phyloP scores from a whole-genome alignment of 2,113 vertebrate species.

The Rhineura floridana region DNA sequence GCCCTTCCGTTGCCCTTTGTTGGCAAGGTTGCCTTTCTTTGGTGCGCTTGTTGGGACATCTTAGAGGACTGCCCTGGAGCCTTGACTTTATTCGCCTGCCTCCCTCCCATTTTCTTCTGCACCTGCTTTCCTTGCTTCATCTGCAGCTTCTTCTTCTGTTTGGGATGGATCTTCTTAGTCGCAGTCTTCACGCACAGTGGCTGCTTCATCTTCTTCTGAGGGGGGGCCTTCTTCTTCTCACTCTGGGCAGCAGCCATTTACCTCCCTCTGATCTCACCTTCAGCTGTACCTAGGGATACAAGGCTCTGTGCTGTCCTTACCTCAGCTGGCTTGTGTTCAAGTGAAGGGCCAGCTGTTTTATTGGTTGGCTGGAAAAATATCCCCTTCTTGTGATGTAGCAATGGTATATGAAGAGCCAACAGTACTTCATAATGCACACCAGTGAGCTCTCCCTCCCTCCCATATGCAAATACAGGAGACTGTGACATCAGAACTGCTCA shows the following conservation, averaged over 20 bases:
- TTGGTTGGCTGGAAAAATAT: not conserved
- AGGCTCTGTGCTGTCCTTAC: not conserved
- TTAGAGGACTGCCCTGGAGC: not conserved
- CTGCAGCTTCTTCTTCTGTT: not conserved
- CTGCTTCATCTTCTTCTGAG: not conserved
- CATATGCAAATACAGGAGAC: conserved; percentile 2
- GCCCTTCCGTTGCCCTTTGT: not conserved
- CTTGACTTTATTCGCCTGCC: not conserved
- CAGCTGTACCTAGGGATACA: not conserved
- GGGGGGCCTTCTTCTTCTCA: not conserved
- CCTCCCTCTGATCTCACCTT: not conserved
- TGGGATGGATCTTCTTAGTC: not conserved
- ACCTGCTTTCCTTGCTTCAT: not conserved
- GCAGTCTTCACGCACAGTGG: not conserved
- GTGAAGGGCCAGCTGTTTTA: not conserved
- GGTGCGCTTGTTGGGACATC: not conserved
- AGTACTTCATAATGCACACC: not conserved
- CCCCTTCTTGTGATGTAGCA: not conserved
- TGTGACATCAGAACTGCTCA: not conserved
- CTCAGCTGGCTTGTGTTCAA: not conserved
- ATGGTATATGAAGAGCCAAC: not conserved
- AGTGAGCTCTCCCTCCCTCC: not conserved
- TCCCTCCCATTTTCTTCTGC: not conserved
- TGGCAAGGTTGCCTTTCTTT: not conserved
- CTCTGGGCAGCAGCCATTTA: not conserved